Evolutionary conservation across 1,140 invertebrate genomes (phyloP).

Genomic region (Argopecten irradians): DNA sequence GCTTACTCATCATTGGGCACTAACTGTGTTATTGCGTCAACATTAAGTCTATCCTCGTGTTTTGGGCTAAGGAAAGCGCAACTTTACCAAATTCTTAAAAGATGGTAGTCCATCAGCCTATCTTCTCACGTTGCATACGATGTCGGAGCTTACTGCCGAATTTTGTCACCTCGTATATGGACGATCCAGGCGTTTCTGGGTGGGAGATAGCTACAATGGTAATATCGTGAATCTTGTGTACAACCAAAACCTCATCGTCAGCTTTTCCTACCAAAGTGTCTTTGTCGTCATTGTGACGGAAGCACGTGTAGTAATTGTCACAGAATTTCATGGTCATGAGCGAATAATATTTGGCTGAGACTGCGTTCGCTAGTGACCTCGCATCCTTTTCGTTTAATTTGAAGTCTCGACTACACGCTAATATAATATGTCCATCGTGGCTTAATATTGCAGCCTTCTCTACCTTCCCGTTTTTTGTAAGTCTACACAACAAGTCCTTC

Average conservation of each 20-base stretch:
- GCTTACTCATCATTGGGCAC: no score
- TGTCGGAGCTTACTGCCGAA: constrained; percentile 32
- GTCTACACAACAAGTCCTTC: constrained; percentile 38
- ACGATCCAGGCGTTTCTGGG: constrained; percentile 47
- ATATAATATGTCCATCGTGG: constrained; percentile 25
- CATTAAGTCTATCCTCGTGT: neutral
- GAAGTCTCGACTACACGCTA: constrained; percentile 37
- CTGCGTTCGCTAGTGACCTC: neutral
- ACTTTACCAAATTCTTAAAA: neutral
- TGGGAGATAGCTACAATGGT: constrained; percentile 35
- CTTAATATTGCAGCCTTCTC: constrained; percentile 42
- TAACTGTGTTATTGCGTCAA: no score
- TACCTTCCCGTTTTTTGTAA: constrained; percentile 49
- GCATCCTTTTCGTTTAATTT: constrained; percentile 35
- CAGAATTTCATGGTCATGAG: constrained; percentile 51
- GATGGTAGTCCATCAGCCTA: neutral
- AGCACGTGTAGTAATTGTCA: constrained; percentile 43
- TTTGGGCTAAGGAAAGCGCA: neutral
- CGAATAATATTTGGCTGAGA: constrained; percentile 46
- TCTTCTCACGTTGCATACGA: neutral
- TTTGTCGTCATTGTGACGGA: constrained; percentile 42
- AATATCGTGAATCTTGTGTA: constrained; percentile 41
- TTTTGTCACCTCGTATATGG: constrained; percentile 50
- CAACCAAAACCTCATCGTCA: constrained; percentile 42
- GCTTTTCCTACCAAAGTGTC: constrained; percentile 44